These are phyloP conservation scores for Dysmachus trigonus DNA, from an alignment of 2,888 invertebrate species.

Conservation along the genomic window DNA sequence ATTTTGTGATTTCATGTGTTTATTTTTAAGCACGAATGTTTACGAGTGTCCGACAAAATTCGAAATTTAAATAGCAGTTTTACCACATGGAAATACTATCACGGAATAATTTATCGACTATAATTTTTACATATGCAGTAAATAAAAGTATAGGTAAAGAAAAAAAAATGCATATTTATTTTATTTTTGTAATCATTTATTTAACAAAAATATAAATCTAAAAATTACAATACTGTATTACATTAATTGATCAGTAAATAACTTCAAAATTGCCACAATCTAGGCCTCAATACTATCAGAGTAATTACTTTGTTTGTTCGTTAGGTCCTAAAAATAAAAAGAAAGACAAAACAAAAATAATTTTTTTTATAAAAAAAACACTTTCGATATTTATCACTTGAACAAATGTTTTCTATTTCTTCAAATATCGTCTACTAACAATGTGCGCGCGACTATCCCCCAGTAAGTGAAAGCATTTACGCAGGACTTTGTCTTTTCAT, in stretches of 20 bases:
- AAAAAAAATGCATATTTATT: neutral
- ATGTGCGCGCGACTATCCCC: neutral
- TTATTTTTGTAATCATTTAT: conserved; percentile 11
- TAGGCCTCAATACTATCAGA: conserved; percentile 1
- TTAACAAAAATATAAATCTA: conserved; percentile 35
- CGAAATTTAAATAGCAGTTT: too few species aligned
- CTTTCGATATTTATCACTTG: neutral
- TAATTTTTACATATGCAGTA: neutral
- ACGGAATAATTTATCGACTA: neutral
- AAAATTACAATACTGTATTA: conserved; percentile 16
- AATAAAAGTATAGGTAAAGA: neutral
- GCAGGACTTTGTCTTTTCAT: neutral
- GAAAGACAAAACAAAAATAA: neutral
- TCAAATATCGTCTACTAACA: neutral
- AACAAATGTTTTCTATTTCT: neutral
- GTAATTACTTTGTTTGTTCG: conserved; percentile 21
- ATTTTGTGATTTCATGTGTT: too few species aligned
- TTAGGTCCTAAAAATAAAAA: conserved; percentile 4
- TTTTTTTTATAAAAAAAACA: neutral
- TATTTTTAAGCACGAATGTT: too few species aligned
- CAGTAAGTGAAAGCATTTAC: conserved; percentile 20
- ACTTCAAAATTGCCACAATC: neutral
- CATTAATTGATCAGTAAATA: neutral
- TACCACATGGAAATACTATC: neutral
- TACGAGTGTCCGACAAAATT: too few species aligned